Base-by-base conservation (phyloP, 2,113 vertebrate genomes). In the Halichoeres trimaculatus region DNA sequence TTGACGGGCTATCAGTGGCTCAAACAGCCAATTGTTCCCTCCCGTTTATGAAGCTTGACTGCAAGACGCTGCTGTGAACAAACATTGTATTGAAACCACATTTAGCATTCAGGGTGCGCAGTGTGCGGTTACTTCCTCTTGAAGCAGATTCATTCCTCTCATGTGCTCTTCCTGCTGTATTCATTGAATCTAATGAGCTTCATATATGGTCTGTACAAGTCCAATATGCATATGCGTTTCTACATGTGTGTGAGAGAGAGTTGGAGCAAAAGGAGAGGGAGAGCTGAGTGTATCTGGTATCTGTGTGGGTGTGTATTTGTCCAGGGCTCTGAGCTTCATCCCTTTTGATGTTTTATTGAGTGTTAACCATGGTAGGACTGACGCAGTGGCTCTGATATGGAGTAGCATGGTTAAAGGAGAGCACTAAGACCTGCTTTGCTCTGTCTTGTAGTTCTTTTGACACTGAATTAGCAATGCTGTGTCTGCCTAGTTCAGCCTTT, bases 261-360 rank as follows among this genome's bases (percentile, higher is more conserved):
- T 20, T 9, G 47, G 67, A 30, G 67, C 3, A 30, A 6, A 30
- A 30, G 30, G 3, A 77, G 48, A 55, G 40, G 65, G 65, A 74
- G 52, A 41, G 22, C 52, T 52, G 70, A 62, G 63, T 80, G 73
- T 70, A 81, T 82, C 47, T 76, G 74, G 57, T 77, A 47, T 76
- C 62, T 87, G 83, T 17, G 88, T 85, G 85, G 75, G 84, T 78
- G 90, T 79, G 77, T 83, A 51, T 88, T 84, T 82, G 87, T 89
- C 73, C 84, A 78, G 83, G 79, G 91, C 76, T 75, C 60, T 68
- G 74, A 80, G 79, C 81, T 81, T 84, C 77, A 78, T 80, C 77
- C 81, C 81, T 80, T 91, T 92, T 93, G 88, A 91, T 91, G 92
- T 90, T 93, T 91, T 88, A 91, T 91, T 90, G 85, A 93, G 75